These are phyloP conservation scores for Rhodinocichla rosea DNA, from an alignment of 2,113 vertebrate genomes.

Conservation along the genomic window DNA sequence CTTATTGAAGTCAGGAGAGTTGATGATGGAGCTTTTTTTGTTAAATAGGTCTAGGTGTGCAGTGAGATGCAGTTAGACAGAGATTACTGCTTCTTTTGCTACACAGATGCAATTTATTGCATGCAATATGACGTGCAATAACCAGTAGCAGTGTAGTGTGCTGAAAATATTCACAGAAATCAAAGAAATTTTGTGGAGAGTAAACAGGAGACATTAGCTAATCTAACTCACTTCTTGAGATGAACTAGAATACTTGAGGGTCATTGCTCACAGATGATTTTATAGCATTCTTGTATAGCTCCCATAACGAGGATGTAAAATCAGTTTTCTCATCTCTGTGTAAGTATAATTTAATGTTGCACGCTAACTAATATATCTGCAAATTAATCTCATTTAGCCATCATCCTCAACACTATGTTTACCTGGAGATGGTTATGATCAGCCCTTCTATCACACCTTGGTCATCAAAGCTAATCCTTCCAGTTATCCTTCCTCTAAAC, in stretches of 20 bases:
- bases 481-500: not conserved
- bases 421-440: not conserved
- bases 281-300: not conserved
- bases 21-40: not conserved
- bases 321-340: not conserved
- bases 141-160: not conserved
- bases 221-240: not conserved
- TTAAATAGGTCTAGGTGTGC: not conserved
- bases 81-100: not conserved
- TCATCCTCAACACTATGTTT: not conserved
- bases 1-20: not conserved
- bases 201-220: not conserved
- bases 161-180: not conserved
- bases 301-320: not conserved
- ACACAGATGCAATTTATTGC: not conserved
- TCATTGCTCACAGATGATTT: not conserved
- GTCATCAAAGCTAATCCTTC: not conserved
- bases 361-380: not conserved
- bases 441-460: not conserved
- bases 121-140: not conserved
- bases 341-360: not conserved
- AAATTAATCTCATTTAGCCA: not conserved
- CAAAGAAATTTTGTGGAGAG: not conserved
- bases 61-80: not conserved
- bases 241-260: not conserved